Evolutionary conservation across 2,888 invertebrate species (phyloP).

Genomic region (Hermaeophaga mercurialis): DNA sequence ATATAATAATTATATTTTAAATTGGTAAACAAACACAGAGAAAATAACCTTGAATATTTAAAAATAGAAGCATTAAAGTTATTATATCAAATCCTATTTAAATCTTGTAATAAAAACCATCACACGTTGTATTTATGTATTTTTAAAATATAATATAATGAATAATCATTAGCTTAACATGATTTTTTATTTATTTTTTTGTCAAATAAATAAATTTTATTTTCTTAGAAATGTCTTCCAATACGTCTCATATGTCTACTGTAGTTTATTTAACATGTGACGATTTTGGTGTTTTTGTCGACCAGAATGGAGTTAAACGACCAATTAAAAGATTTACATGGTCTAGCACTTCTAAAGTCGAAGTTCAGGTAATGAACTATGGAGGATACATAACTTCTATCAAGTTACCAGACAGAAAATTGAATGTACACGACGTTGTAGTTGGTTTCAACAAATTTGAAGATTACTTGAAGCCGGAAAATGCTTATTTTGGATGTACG

Average conservation of each 20-base stretch:
- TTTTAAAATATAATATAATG: too few relatives aligned
- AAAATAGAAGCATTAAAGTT: too few relatives aligned
- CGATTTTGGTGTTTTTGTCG: constrained; percentile 1
- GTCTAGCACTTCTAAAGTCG: constrained; percentile 5
- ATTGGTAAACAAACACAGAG: too few relatives aligned
- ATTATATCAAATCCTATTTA: too few relatives aligned
- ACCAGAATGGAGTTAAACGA: neutral
- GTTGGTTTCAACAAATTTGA: constrained; percentile 37
- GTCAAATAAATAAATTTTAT: neutral
- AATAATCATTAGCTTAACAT: neutral
- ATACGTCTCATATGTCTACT: too few relatives aligned
- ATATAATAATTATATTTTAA: too few relatives aligned
- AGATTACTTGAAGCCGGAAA: constrained; percentile 34
- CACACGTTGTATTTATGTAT: too few relatives aligned
- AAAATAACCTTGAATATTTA: too few relatives aligned
- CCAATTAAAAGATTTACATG: constrained; percentile 20
- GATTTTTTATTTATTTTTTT: neutral
- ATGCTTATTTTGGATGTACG: constrained; percentile 38
- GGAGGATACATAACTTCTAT: constrained; percentile 83
- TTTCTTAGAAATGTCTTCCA: neutral
- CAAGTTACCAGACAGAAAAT: constrained; percentile 67
- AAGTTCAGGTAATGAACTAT: constrained; percentile 73
- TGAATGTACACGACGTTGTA: constrained; percentile 37
- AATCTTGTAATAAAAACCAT: too few relatives aligned
- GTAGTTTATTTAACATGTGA: neutral